These are phyloP conservation scores for Sardinella longiceps DNA, from an alignment of 2,797 vertebrate genomes.

Conservation along the genomic window DNA sequence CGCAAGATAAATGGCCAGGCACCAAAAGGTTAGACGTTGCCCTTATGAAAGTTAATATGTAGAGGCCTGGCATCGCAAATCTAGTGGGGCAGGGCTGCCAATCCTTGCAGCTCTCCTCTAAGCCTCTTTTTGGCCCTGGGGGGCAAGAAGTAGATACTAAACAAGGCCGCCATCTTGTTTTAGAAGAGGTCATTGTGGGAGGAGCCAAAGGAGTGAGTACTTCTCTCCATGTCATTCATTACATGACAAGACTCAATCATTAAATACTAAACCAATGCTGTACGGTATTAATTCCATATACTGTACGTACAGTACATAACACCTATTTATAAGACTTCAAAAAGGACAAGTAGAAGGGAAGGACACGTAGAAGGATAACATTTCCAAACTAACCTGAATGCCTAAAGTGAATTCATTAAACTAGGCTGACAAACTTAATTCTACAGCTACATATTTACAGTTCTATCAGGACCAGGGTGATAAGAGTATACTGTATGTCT, in stretches of 20 bases:
- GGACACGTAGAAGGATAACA: not conserved
- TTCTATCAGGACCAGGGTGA: not conserved
- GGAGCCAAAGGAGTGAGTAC: not conserved
- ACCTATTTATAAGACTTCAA: not conserved
- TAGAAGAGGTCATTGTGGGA: constrained; percentile 20
- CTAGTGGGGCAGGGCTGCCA: constrained; percentile 60
- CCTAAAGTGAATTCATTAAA: not conserved
- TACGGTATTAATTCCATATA: not conserved
- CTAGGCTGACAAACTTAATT: not conserved
- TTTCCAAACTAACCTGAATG: not conserved
- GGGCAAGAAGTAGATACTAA: not conserved
- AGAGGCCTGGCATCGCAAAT: constrained; percentile 47
- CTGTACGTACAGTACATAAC: not conserved
- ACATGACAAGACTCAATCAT: not conserved
- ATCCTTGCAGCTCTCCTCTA: constrained; percentile 43
- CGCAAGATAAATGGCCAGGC: constrained; percentile 73
- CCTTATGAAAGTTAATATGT: constrained; percentile 47
- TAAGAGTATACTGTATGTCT: not conserved
- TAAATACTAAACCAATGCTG: not conserved
- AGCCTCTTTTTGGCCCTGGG: not conserved
- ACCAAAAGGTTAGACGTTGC: constrained; percentile 65
- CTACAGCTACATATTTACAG: not conserved
- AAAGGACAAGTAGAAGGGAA: no score
- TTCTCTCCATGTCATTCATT: not conserved
- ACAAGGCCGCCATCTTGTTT: constrained; percentile 6